Base-by-base conservation (phyloP, 1,140 invertebrate genomes). In the Caenorhabditis tropicalis region DNA sequence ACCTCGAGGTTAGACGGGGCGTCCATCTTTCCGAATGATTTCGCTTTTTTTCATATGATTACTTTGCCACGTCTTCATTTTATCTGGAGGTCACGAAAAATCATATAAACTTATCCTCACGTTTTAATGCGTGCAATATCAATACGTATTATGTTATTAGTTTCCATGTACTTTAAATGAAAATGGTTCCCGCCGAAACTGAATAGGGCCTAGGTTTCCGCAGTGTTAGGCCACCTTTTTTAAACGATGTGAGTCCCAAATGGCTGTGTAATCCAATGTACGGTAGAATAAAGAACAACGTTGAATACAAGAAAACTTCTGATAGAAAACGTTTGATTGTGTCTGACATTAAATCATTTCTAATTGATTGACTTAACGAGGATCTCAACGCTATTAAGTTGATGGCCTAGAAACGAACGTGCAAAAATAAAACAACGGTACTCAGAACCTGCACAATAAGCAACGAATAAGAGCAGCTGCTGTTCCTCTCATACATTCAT, bases 391-490 rank as follows among this genome's bases (percentile, higher is more conserved):
- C 12, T 10, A 3, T 51, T 4, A 51, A 51, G 48, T 19, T 3
- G 3, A n/a, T 27, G 53, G 53, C 58, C 31, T 65, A 65, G 58
- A 19, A 36, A 65, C 7, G 3, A 9, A 21, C 56, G 21, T 58
- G 10, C 49, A 53, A 53, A 53, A n/a, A n/a, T n/a, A n/a, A n/a
- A n/a, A n/a, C n/a, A n/a, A n/a, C n/a, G n/a, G n/a, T n/a, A n/a
- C n/a, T n/a, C n/a, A n/a, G n/a, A 43, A 74, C 65, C 65, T 74
- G 33, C 5, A 74, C 19, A 46, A 74, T 43, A n/a, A 43, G 58
- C 31, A 65, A 36, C 4, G 58, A 36, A 16, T 0, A 33, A 10
- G n/a, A n/a, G n/a, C n/a, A 65, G 58, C 65, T 43, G 36, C 36
- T 74, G 65, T 24, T 36, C 21, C 12, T 21, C n/a, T 24, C 10